Base-by-base conservation (phyloP, 2,888 invertebrate species). In the Theretra japonica region DNA sequence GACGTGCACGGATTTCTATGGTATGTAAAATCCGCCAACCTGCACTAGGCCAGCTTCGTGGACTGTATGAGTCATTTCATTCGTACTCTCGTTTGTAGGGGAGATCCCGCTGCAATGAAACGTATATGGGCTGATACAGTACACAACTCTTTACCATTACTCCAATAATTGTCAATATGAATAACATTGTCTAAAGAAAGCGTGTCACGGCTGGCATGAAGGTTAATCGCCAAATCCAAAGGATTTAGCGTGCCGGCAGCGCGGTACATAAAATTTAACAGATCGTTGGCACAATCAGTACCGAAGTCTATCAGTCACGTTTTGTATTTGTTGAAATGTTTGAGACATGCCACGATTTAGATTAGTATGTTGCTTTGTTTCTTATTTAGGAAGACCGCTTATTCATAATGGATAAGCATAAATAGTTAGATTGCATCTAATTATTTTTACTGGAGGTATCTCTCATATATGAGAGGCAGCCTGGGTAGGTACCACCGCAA, bases 191-290 rank as follows among this genome's bases (percentile, higher is more conserved):
- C 21, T 53, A n/a, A 53, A 11, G 62, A 62, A 62, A 62, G 41
- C 21, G 21, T 62, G 33, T 41, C 62, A 62, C 33, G 62, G 62
- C 8, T n/a, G 3, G 8, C n/a, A 8, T 33, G 62, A 62, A 62
- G 62, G 41, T 21, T 62, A 62, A 62, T 62, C 21, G 33, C 21
- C n/a, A 21, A 65, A 21, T 73, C 69, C 30, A 72, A 79, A 81
- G 73, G 72, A 76, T 58, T 30, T 74, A 71, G 75, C 76, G 75
- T 75, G 76, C 73, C 69, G 53, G 53, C n/a, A 53, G n/a, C 53
- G 53, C 7, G 4, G 4, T n/a, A 48, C 70, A 77, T 79, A 79
- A 79, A 77, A 74, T 73, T 74, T 75, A 56, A 76, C 65, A 74
- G 74, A 75, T 76, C 41, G 41, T 62, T 62, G 23, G n/a, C n/a